Evolutionary conservation across 1,140 invertebrate species (phyloP).

Genomic region (Nasonia vitripennis): DNA sequence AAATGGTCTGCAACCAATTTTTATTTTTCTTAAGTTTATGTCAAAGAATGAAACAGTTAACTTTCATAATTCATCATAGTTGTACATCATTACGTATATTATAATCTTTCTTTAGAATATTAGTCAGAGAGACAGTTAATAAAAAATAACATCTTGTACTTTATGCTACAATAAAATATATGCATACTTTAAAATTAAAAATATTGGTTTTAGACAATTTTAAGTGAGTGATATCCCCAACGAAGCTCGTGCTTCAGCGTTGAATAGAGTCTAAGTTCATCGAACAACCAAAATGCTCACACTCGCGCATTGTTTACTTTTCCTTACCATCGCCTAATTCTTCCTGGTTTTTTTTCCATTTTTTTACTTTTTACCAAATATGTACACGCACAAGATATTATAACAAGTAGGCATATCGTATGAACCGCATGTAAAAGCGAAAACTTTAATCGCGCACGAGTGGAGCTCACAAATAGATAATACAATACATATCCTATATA

Average conservation of each 20-base stretch:
- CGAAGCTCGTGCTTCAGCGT: constrained; percentile 19
- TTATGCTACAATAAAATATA: background rate
- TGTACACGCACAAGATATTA: constrained; percentile 47
- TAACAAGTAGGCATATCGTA: constrained; percentile 46
- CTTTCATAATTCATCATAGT: constrained; percentile 9
- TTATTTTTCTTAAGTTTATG: background rate
- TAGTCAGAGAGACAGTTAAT: background rate
- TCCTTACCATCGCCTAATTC: background rate
- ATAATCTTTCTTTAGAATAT: background rate
- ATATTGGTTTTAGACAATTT: constrained; percentile 39
- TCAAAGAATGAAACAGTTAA: background rate
- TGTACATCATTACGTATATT: background rate
- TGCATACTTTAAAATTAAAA: constrained; percentile 7
- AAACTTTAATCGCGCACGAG: constrained; percentile 36
- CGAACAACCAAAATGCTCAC: constrained; percentile 13
- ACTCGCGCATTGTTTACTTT: constrained; percentile 17
- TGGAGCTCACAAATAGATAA: constrained; percentile 44
- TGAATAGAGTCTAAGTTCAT: constrained; percentile 15
- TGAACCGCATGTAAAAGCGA: constrained; percentile 24
- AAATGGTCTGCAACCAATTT: constrained; percentile 31
- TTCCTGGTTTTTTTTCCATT: background rate
- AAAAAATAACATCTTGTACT: constrained; percentile 5
- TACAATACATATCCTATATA: constrained; percentile 48
- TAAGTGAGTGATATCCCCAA: background rate
- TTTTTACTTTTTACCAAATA: constrained; percentile 20